phyloP scores from a whole-genome alignment of 2,797 vertebrate species.

The Orientallactaga sibirica region DNA sequence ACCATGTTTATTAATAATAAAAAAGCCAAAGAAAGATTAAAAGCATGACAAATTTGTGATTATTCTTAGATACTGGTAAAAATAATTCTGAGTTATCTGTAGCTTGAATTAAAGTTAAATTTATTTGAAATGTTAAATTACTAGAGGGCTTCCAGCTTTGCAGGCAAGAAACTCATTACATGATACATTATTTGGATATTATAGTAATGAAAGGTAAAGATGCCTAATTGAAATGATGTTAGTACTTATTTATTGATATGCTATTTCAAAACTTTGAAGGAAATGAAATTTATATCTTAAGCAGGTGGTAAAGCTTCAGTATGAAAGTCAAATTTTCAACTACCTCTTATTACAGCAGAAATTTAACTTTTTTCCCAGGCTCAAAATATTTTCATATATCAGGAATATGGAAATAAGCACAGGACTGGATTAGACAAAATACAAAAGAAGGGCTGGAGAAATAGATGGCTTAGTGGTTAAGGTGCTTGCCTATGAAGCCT shows the following conservation, averaged over 20 bases:
- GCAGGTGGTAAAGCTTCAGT: conserved; percentile 36
- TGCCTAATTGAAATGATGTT: conserved; percentile 73
- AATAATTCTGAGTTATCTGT: conserved; percentile 58
- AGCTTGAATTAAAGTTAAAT: conserved; percentile 58
- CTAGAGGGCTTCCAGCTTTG: conserved; percentile 31
- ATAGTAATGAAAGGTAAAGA: conserved; percentile 53
- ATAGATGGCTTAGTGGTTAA: too few relatives aligned
- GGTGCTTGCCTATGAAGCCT: too few relatives aligned
- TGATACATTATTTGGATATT: conserved; percentile 34
- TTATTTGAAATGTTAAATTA: conserved; percentile 50
- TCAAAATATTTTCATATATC: conserved; percentile 41
- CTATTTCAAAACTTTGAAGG: conserved; percentile 58
- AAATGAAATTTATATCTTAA: conserved; percentile 64
- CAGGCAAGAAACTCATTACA: background rate
- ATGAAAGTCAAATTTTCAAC: conserved; percentile 56
- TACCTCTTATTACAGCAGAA: conserved; percentile 49
- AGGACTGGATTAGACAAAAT: background rate
- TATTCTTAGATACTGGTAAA: conserved; percentile 65
- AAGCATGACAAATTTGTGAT: conserved; percentile 41
- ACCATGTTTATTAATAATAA: conserved; percentile 20
- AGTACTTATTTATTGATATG: conserved; percentile 65
- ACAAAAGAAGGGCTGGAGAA: conserved; percentile 19
- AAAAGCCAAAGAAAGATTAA: conserved; percentile 44
- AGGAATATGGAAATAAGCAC: background rate
- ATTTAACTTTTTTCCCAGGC: conserved; percentile 58